A percentile compares a stretch with the other conserved stretches of the same genome.
phyloP scores from a whole-genome alignment of 2,797 vertebrate species.

The Ficedula albicollis region DNA sequence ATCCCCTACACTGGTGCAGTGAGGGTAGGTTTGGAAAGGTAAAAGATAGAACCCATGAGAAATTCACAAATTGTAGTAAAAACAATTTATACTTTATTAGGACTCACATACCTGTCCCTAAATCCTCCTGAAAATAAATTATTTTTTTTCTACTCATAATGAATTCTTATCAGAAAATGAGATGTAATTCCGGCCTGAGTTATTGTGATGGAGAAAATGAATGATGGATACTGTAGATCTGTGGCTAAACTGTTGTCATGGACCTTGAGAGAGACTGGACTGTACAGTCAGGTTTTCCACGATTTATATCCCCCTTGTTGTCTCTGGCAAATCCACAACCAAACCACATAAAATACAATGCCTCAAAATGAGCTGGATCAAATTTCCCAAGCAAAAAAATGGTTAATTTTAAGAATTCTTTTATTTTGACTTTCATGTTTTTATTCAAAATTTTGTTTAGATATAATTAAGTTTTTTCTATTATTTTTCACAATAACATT shows the following conservation, averaged over 20 bases:
- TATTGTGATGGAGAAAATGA: neutral
- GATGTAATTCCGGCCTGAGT: neutral
- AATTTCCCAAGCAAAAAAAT: neutral
- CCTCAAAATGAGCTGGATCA: neutral
- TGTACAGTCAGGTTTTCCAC: neutral
- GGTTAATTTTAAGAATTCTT: accelerated
- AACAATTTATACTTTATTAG: neutral
- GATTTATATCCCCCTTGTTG: neutral
- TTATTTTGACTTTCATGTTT: neutral
- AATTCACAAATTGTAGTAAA: neutral
- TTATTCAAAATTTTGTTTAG: neutral
- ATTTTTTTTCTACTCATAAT: accelerated
- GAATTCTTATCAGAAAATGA: neutral
- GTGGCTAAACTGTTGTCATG: neutral
- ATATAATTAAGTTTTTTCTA: neutral
- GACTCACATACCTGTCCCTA: neutral
- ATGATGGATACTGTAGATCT: neutral
- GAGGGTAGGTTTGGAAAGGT: neutral
- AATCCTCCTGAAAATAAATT: neutral
- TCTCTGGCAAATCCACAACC: neutral
- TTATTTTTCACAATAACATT: neutral
- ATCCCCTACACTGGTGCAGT: accelerated
- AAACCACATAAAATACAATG: neutral
- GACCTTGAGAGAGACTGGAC: neutral
- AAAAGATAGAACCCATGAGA: neutral